Conservation (phyloP, 2,888 invertebrate genomes). For the Ophion ventricosus region DNA sequence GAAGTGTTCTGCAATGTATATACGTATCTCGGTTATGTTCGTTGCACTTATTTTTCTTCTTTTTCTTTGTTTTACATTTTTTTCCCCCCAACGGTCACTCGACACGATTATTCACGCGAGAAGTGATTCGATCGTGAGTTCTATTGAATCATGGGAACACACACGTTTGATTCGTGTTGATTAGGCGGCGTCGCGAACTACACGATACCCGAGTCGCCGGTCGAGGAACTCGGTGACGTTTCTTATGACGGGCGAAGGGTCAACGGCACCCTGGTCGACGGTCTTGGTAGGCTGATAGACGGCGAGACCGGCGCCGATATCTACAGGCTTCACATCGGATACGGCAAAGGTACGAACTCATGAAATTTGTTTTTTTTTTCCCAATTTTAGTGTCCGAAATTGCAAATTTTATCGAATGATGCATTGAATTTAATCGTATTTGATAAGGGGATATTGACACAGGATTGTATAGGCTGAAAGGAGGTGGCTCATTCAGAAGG, state of each 20-base stretch:
- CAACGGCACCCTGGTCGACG: conserved; percentile 84
- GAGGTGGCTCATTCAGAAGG: not conserved
- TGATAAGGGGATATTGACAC: too few relatives aligned
- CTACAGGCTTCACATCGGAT: conserved; percentile 86
- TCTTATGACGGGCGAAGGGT: conserved; percentile 87
- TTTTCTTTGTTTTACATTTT: conserved; percentile 16
- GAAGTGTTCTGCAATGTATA: conserved; percentile 27
- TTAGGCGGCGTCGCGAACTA: conserved; percentile 86
- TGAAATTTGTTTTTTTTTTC: not conserved
- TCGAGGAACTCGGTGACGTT: conserved; percentile 85
- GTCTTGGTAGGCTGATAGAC: conserved; percentile 89
- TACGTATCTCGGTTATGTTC: not conserved
- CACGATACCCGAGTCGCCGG: conserved; percentile 84
- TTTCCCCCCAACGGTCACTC: not conserved
- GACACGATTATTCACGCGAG: conserved; percentile 13
- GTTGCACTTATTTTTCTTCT: conserved; percentile 17
- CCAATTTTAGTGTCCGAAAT: not conserved
- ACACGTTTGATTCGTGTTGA: conserved; percentile 65
- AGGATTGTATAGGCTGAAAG: not conserved
- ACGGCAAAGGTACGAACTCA: conserved; percentile 84
- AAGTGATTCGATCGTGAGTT: not conserved
- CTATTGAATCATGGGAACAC: not conserved
- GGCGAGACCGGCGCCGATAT: conserved; percentile 87
- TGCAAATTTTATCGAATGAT: too few relatives aligned
- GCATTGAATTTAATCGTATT: too few relatives aligned